These are phyloP conservation scores for Tinamus major DNA, from an alignment of 2,797 vertebrate species.

Conservation along the genomic window DNA sequence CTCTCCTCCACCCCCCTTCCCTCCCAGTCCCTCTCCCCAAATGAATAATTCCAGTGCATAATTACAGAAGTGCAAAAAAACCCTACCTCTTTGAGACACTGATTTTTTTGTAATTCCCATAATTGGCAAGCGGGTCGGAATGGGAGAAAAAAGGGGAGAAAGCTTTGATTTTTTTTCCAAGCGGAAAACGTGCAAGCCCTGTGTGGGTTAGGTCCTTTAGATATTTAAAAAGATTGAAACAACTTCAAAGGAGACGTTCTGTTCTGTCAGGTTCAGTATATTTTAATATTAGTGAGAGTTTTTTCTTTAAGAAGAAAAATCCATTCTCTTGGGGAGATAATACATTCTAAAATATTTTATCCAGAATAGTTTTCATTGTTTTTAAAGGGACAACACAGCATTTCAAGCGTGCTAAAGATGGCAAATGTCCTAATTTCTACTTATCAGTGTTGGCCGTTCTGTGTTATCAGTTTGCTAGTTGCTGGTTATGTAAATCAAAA, in stretches of 20 bases:
- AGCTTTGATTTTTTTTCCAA: slow-evolving; percentile 65
- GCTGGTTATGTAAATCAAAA: slow-evolving; percentile 16
- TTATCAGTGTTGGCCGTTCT: not conserved
- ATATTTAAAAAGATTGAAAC: slow-evolving; percentile 75
- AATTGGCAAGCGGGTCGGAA: slow-evolving; percentile 34
- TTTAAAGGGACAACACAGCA: slow-evolving; percentile 61
- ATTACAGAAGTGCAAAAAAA: slow-evolving; percentile 48
- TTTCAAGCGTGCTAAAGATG: slow-evolving; percentile 27
- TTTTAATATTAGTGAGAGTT: slow-evolving; percentile 73
- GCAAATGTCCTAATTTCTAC: slow-evolving; percentile 38
- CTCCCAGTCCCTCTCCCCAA: slow-evolving; percentile 1
- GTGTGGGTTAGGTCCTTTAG: slow-evolving; percentile 69
- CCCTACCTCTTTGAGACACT: slow-evolving; percentile 28
- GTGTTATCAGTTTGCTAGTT: slow-evolving; percentile 7
- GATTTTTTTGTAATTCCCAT: slow-evolving; percentile 37
- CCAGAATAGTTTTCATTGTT: slow-evolving; percentile 55
- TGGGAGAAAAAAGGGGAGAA: slow-evolving; percentile 54
- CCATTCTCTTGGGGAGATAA: slow-evolving; percentile 76
- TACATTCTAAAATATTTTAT: slow-evolving; percentile 64
- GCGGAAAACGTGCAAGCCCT: slow-evolving; percentile 59
- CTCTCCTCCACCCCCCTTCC: not conserved
- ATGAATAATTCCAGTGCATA: slow-evolving; percentile 41
- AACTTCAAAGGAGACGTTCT: slow-evolving; percentile 72
- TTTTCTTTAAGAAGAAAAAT: slow-evolving; percentile 58
- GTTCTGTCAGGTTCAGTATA: slow-evolving; percentile 73